phyloP scores from a whole-genome alignment of 2,113 vertebrate species.

The Heterocephalus glaber region DNA sequence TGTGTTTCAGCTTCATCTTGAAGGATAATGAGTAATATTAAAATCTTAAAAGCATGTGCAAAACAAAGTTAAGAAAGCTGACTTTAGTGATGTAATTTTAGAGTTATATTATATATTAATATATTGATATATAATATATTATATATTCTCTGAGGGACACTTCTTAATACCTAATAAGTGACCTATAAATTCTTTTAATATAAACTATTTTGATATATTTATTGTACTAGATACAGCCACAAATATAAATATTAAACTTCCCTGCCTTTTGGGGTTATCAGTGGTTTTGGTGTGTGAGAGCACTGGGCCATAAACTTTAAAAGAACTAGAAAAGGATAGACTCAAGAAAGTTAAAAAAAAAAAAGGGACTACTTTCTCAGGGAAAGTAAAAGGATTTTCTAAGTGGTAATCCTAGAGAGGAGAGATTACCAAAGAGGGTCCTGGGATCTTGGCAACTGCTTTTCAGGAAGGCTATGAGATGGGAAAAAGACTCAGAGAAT shows the following conservation, averaged over 20 bases:
- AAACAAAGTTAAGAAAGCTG: not conserved
- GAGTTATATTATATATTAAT: too few relatives aligned
- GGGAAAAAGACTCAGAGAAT: not conserved
- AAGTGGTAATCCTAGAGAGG: not conserved
- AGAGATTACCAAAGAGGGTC: not conserved
- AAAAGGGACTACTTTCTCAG: not conserved
- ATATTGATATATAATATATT: too few relatives aligned
- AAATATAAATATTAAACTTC: not conserved
- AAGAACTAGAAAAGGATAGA: not conserved
- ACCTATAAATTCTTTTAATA: not conserved
- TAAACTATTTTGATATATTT: not conserved
- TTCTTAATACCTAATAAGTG: not conserved
- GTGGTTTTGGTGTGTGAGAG: not conserved
- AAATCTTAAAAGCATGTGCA: not conserved
- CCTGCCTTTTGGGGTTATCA: not conserved
- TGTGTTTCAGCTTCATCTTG: not conserved
- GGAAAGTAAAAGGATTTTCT: not conserved
- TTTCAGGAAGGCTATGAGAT: not conserved
- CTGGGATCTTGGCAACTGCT: not conserved
- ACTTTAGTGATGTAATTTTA: not conserved
- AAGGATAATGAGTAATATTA: not conserved
- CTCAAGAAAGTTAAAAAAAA: not conserved
- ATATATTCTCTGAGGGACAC: not conserved
- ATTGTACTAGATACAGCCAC: not conserved
- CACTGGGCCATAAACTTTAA: not conserved